A percentile compares a stretch with the other conserved stretches of the same genome.
These are phyloP conservation scores for Rhynchophorus ferrugineus DNA, from an alignment of 1,140 invertebrate genomes.

Conservation along the genomic window DNA sequence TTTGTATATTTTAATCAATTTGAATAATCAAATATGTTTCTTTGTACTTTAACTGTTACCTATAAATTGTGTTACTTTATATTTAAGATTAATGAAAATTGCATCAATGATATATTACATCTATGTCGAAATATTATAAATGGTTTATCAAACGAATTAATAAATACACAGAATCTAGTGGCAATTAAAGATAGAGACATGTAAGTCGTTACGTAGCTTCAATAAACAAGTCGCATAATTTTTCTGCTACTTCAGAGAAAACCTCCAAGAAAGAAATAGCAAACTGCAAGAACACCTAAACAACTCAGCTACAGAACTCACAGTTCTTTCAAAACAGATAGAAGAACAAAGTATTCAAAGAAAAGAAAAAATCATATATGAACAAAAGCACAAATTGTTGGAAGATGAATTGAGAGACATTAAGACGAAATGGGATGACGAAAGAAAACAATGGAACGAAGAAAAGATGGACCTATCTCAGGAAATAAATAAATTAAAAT, in stretches of 20 bases:
- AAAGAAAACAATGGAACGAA: slow-evolving; percentile 7
- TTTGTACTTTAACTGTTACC: too few relatives aligned
- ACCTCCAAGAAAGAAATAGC: slow-evolving; percentile 13
- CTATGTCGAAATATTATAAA: slow-evolving; percentile 24
- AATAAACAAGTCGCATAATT: background rate
- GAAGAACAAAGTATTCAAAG: slow-evolving; percentile 6
- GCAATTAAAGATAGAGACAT: slow-evolving; percentile 21
- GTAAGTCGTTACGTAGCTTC: slow-evolving; percentile 8
- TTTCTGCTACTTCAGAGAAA: slow-evolving; percentile 7
- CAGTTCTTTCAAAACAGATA: slow-evolving; percentile 17
- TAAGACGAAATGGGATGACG: slow-evolving; percentile 12
- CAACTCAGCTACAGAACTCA: slow-evolving; percentile 16
- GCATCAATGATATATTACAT: slow-evolving; percentile 25
- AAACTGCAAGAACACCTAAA: slow-evolving; percentile 19
- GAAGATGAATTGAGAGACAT: slow-evolving; percentile 7
- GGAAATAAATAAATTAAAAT: too few relatives aligned
- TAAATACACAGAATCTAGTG: slow-evolving; percentile 10
- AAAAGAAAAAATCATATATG: slow-evolving; percentile 3
- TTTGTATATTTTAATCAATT: too few relatives aligned
- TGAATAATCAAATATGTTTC: too few relatives aligned
- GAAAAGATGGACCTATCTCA: slow-evolving; percentile 16
- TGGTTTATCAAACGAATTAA: slow-evolving; percentile 22
- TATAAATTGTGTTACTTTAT: too few relatives aligned
- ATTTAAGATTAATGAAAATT: slow-evolving; percentile 5
- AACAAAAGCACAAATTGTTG: slow-evolving; percentile 15